These are phyloP conservation scores for Vanessa tameamea DNA, from an alignment of 1,140 invertebrate species.

Conservation along the genomic window DNA sequence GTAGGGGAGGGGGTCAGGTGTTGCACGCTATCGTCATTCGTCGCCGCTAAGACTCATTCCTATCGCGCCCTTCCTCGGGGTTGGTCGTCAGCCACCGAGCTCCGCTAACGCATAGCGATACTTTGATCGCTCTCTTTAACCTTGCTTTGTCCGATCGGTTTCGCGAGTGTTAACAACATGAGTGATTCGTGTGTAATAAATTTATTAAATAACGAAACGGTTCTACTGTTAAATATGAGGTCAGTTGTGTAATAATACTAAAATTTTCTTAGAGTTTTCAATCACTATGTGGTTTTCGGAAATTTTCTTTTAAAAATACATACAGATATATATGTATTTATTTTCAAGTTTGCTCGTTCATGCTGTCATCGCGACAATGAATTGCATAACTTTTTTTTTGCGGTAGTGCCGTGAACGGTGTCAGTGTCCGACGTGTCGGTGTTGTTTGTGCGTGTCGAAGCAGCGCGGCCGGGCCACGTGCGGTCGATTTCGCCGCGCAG, in stretches of 20 bases:
- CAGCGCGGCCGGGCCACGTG: slow-evolving; percentile 57
- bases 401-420: slow-evolving; percentile 23
- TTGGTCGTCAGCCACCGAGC: slow-evolving; percentile 36
- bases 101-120: slow-evolving; percentile 12
- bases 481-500: slow-evolving; percentile 70
- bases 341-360: not conserved
- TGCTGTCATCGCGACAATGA: not conserved
- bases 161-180: slow-evolving; percentile 31
- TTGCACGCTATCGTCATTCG: slow-evolving; percentile 51
- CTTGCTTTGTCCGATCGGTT: slow-evolving; percentile 18
- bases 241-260: slow-evolving; percentile 12
- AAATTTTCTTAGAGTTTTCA: not conserved
- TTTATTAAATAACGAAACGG: slow-evolving; percentile 9
- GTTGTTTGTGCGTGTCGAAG: slow-evolving; percentile 59
- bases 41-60: slow-evolving; percentile 51
- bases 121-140: slow-evolving; percentile 28
- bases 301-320: not conserved
- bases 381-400: slow-evolving; percentile 25
- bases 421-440: slow-evolving; percentile 30
- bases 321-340: not conserved
- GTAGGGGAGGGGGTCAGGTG: slow-evolving; percentile 61
- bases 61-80: slow-evolving; percentile 42
- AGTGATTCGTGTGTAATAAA: slow-evolving; percentile 31
- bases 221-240: slow-evolving; percentile 10
- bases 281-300: not conserved